These are phyloP conservation scores for Taxidea taxus DNA, from an alignment of 2,113 vertebrate genomes.

Conservation along the genomic window DNA sequence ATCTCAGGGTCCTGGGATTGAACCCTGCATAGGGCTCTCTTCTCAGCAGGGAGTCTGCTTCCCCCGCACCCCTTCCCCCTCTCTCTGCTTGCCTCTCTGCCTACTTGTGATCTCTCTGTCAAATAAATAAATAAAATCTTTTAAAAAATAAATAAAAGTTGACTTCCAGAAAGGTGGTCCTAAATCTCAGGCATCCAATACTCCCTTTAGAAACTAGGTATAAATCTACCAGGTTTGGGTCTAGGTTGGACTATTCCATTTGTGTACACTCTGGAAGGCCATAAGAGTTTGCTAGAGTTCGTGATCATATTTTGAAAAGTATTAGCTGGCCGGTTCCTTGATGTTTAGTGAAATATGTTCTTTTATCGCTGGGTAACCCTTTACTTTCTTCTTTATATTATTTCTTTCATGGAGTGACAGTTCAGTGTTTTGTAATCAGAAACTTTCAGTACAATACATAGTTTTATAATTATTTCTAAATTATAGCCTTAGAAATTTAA, in stretches of 20 bases:
- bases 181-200: neutral
- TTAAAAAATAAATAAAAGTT: neutral
- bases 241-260: neutral
- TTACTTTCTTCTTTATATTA: slow-evolving; percentile 27
- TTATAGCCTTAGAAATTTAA: slow-evolving; percentile 28
- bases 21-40: too few species aligned
- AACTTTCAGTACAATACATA: neutral
- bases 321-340: neutral
- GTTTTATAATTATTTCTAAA: slow-evolving; percentile 34
- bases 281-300: neutral
- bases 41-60: too few species aligned
- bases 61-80: too few species aligned
- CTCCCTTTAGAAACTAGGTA: neutral
- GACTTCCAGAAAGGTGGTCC: neutral
- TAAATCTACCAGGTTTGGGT: neutral
- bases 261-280: neutral
- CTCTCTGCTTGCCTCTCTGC: too few species aligned
- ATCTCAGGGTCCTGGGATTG: too few species aligned
- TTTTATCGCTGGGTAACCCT: neutral
- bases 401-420: slow-evolving; percentile 8
- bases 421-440: neutral
- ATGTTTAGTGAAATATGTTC: neutral
- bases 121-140: too few species aligned
- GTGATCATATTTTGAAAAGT: neutral
- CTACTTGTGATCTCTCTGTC: too few species aligned